Percentiles rank a stretch among this genome's conserved stretches.
These are phyloP conservation scores for Mycetomoellerius zeteki DNA, from an alignment of 1,140 invertebrate genomes.

Conservation along the genomic window DNA sequence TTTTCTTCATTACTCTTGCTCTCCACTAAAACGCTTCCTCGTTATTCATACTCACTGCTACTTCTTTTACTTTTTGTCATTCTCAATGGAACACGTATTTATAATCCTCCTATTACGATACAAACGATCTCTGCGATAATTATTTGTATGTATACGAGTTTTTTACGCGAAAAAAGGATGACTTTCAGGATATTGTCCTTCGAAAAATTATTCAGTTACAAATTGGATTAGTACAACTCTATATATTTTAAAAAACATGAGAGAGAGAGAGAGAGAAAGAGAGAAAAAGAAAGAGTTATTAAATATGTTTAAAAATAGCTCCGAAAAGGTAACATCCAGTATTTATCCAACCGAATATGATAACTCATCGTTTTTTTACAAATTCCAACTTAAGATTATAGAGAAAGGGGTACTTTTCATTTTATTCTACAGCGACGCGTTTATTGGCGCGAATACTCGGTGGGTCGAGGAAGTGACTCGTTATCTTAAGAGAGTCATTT, in stretches of 20 bases:
- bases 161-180: background rate
- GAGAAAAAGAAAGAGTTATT: background rate
- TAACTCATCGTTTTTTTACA: slow-evolving; percentile 40
- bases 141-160: background rate
- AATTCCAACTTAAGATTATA: slow-evolving; percentile 10
- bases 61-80: slow-evolving; percentile 40
- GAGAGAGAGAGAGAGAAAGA: background rate
- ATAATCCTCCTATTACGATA: slow-evolving; percentile 26
- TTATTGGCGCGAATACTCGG: slow-evolving; percentile 60
- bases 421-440: slow-evolving; percentile 51
- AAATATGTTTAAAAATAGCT: slow-evolving; percentile 1
- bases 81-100: slow-evolving; percentile 35
- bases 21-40: slow-evolving; percentile 37
- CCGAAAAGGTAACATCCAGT: slow-evolving; percentile 8
- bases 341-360: slow-evolving; percentile 28
- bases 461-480: slow-evolving; percentile 74
- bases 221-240: background rate
- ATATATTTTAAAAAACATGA: background rate
- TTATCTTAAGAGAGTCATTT: slow-evolving; percentile 79
- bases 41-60: slow-evolving; percentile 51
- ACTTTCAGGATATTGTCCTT: background rate
- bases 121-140: slow-evolving; percentile 11
- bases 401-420: slow-evolving; percentile 40
- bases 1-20: slow-evolving; percentile 63
- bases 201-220: slow-evolving; percentile 2